Base-by-base conservation (phyloP, 1,140 invertebrate species). In the Neodiprion lecontei region DNA sequence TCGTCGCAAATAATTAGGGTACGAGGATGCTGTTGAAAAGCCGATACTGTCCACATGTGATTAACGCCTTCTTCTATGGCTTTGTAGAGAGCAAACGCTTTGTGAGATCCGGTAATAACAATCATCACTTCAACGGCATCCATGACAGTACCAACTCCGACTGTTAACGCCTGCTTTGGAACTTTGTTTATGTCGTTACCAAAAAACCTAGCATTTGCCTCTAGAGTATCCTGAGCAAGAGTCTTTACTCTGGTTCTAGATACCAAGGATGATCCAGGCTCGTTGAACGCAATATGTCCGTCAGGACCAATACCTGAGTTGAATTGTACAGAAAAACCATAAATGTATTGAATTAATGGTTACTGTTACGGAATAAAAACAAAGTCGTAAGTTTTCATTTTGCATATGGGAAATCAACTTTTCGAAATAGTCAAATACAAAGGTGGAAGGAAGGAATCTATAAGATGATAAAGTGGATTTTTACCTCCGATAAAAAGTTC, bases 11-110 rank as follows among this genome's bases (percentile, higher is more conserved):
- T 90, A 89, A 99, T 98, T 21, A 99, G 91, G 7, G 96, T 94
- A 78, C 93, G 92, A 61, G 94, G 92, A 89, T 99, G 97, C 86
- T 97, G 96, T 88, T 99, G 98, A 89, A 99, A 99, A 48, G 98
- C 98, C 23, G 97, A 99, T 28, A 99, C 97, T 0, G 98, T 99
- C 97, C 98, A 99, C 98, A 99, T 99, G 89, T 99, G 98, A 90
- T 97, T 99, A 5, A 99, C 92, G 67, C 98, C 98, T 87, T 98
- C 96, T 88, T 99, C 98, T 77, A 99, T 96, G 2, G 98, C 98
- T 85, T 95, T 95, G 85, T 98, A 96, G 65, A 99, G 91, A 69
- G 98, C 98, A 85, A 98, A 96, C 7, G 98, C 93, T 89, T 99
- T 99, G 86, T 98, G 96, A 48, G 94, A 94, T n/a, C 98, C 98